Evolutionary conservation across 2,797 vertebrate genomes (phyloP), one percentile per base, ranked within the genome.

Genomic region (Fundulus diaphanus): DNA sequence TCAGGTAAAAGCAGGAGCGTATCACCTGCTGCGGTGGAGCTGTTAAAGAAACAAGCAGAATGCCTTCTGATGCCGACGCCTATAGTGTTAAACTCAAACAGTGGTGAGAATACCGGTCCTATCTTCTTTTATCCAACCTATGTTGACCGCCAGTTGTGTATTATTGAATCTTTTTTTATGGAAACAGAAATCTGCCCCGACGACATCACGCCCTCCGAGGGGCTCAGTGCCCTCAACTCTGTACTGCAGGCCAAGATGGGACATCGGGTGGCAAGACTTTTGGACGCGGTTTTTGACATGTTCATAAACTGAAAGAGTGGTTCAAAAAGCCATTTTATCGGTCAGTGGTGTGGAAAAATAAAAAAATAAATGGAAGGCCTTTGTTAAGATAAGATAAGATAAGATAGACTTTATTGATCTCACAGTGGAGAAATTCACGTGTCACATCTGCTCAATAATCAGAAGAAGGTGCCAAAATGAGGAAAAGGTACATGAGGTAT

Each of bases 231-330:
- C 33, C 1, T 91, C n/a, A 89, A 88, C 72, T 61, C 49, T 4
- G 3, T 90, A 6, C 56, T 93, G 0, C 72, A 87, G 42, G 67
- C 63, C 22, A 92, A 85, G 84, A 83, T 66, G 66, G 82, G 31
- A 79, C 84, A 86, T 13, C 67, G 1, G 7, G 12, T 88, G 7
- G 84, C 79, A 1, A 83, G 74, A 80, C 0, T 93, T 67, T 79
- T 93, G 73, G 92, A 93, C 68, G 0, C 20, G 35, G 0, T 93
- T 33, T 92, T 92, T 81, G 91, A 93, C 29, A 29, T 78, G 9
- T 90, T 91, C 87, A 24, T 88, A 24, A 91, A 92, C 80, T 91
- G 84, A 90, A 68, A 35, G 7, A 73, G 20, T 18, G 35, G 16
- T 31, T 33, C 11, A 31, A 68, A 68, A 61, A 13, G 48, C 16